Base-by-base conservation (phyloP, 2,113 vertebrate species). In the Australoheros scitulus region DNA sequence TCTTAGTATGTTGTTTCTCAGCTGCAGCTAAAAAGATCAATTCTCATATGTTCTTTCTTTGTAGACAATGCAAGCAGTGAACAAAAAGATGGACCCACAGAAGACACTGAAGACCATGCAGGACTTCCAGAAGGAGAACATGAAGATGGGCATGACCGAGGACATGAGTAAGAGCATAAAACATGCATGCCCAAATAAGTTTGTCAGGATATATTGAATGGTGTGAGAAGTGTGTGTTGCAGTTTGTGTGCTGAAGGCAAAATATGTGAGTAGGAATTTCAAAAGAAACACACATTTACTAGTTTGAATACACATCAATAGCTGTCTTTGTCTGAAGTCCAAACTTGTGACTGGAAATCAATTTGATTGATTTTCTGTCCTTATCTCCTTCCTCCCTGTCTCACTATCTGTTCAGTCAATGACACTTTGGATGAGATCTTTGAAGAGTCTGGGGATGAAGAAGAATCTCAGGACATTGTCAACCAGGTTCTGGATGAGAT, bases 141-240 rank as follows among this genome's bases (percentile, higher is more conserved):
- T 98, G 96, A 99, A 99, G 93, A 99, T 99, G 97, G 98, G 96
- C 89, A 98, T 99, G 98, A 98, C 97, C 0, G 98, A 99, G 92
- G 98, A 99, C 87, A 97, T 99, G 98, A 98, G 98, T 99, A 95
- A 97, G 92, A 20, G 18, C 80, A 55, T 34, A 20, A 5, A 1
- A n/a, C 2, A 17, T 65, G 82, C 74, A 70, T 20, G 3, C n/a
- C 24, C 13, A 72, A 84, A 82, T 82, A 82, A 64, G 61, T 85
- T 18, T 59, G 22, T 65, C 52, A 56, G 41, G 55, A 83, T 88
- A 3, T 57, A 6, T 63, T 14, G 59, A 34, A 17, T 11, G 26
- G n/a, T 56, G 76, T 55, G 41, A 61, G 6, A 17, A 50, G 55
- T 68, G 9, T 68, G 17, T 78, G 17, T 32, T 34, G 11, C 15